Conservation (phyloP, 2,113 vertebrate genomes). For the Lophura nycthemera region DNA sequence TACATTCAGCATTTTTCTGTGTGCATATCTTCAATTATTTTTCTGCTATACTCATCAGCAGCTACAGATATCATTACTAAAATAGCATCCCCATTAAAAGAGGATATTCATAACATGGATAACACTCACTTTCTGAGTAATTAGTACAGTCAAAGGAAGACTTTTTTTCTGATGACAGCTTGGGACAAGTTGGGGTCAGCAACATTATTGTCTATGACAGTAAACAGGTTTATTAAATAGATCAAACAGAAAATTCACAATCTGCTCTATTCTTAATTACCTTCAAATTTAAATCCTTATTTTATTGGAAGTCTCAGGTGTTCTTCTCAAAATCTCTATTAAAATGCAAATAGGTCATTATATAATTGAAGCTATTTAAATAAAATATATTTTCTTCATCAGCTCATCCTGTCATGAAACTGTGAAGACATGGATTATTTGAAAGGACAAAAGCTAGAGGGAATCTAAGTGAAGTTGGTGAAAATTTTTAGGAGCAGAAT, state of each 20-base stretch:
- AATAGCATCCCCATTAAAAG: slow-evolving; percentile 6
- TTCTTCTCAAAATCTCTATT: slow-evolving; percentile 68
- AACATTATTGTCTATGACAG: slow-evolving; percentile 22
- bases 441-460: slow-evolving; percentile 9
- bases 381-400: slow-evolving; percentile 49
- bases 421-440: slow-evolving; percentile 3
- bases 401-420: slow-evolving; percentile 33
- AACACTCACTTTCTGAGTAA: not conserved
- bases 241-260: slow-evolving; percentile 67
- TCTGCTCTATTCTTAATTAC: slow-evolving; percentile 69
- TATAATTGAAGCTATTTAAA: slow-evolving; percentile 73
- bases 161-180: slow-evolving; percentile 21
- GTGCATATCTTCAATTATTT: not conserved
- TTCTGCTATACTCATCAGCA: not conserved
- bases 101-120: slow-evolving; percentile 1
- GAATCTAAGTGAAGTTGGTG: not conserved
- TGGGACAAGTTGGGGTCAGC: slow-evolving; percentile 42
- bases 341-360: slow-evolving; percentile 78
- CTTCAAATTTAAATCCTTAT: slow-evolving; percentile 69
- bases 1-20: not conserved
- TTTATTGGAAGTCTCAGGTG: slow-evolving; percentile 71
- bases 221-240: slow-evolving; percentile 71
- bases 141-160: not conserved
- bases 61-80: not conserved
- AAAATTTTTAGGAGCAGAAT: not conserved